Evolutionary conservation across 1,140 invertebrate genomes (phyloP).

Genomic region (Caenorhabditis briggsae): DNA sequence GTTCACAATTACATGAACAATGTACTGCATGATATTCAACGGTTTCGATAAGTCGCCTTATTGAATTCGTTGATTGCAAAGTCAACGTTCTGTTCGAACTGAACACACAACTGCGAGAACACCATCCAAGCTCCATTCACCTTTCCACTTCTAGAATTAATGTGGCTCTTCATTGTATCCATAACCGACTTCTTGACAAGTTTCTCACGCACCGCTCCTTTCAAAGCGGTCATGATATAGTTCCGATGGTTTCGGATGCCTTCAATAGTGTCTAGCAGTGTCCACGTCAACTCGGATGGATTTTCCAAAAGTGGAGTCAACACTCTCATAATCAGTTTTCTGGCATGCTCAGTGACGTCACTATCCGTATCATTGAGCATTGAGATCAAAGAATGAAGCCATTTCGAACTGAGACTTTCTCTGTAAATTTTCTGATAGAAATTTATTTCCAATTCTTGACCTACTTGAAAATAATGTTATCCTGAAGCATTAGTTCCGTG

Average conservation of each 20-base stretch:
- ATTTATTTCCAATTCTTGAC: background rate
- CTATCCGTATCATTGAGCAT: constrained; percentile 38
- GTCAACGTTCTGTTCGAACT: background rate
- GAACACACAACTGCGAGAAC: constrained; percentile 39
- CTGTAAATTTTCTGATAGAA: background rate
- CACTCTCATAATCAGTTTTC: constrained; percentile 5
- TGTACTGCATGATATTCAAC: constrained; percentile 1
- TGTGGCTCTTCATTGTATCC: constrained; percentile 22
- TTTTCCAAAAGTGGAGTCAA: background rate
- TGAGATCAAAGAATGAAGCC: constrained; percentile 15
- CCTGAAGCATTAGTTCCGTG: constrained; percentile 1
- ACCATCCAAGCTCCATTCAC: constrained; percentile 33
- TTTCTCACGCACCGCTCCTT: constrained; percentile 2
- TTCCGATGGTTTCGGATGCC: background rate
- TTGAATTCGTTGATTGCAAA: background rate
- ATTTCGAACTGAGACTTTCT: constrained; percentile 4
- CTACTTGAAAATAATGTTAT: background rate
- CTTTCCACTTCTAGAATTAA: background rate
- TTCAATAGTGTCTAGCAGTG: constrained; percentile 7
- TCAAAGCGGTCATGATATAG: constrained; percentile 21
- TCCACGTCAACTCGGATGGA: constrained; percentile 3
- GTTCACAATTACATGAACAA: constrained; percentile 1
- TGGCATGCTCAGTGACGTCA: background rate
- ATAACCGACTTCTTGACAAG: constrained; percentile 2
- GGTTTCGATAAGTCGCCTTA: background rate